Evolutionary conservation across 2,797 vertebrate species (phyloP), one percentile per base, ranked within the genome.

Genomic region (Trachops cirrhosus): DNA sequence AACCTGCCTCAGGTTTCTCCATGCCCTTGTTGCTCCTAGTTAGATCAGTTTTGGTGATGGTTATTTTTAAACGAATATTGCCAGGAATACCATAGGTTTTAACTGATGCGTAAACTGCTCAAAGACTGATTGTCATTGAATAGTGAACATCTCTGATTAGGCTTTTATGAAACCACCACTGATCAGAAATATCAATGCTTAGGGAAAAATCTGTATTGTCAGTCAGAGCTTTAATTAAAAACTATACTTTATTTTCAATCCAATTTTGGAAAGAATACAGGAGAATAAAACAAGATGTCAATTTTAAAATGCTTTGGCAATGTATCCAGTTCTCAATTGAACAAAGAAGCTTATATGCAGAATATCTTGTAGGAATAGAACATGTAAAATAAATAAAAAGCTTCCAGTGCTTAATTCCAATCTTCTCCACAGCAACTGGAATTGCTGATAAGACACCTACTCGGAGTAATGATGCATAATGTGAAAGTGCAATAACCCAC

Each of bases 401-500:
- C 98, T 98, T 98, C 97, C 97, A 98, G 96, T 98, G 95, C 96
- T 98, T 98, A 98, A 98, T 98, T 98, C 98, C 97, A 98, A 96
- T 98, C 97, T 22, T 98, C 97, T 98, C 93, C 96, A 97, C 97
- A 98, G 98, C 98, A 98, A 98, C 98, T 98, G 98, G 98, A 97
- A 96, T 97, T 98, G 95, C 98, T 98, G 98, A 98, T 98, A 98
- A 98, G 98, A 98, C 98, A 98, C 98, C 98, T 98, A 98, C 98
- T 98, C 94, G 59, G 95, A 98, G 97, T 98, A 98, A 98, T 98
- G 98, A 98, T 98, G 98, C 98, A 98, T 98, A 98, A 98, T 98
- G 97, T 97, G 97, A 98, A 97, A 97, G 98, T 97, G 98, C 97
- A 98, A 97, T 97, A 98, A 98, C 94, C 97, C 97, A 97, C 96